Evolutionary conservation across 2,797 vertebrate genomes (phyloP), one percentile per base, ranked within the genome.

Genomic region (Smutsia gigantea): DNA sequence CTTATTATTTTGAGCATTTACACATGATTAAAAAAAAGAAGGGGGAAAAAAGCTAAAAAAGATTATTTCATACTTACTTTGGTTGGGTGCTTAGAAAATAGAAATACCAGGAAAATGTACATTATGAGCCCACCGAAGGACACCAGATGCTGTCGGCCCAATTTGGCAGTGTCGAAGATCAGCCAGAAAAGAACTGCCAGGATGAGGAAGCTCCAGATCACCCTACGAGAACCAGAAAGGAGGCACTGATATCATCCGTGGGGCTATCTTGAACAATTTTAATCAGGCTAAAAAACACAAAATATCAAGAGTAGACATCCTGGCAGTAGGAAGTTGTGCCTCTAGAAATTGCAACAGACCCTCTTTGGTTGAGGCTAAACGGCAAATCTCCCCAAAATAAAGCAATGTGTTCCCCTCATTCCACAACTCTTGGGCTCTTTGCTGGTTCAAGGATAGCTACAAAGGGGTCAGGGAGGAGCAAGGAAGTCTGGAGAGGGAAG

Each of bases 31-130:
- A 46, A 42, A 75, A 23, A 21, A 93, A 57, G 93, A 5, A 11
- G 0, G 18, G 8, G 42, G 59, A 9, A 1, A 1, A 23, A 89
- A 84, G 2, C 1, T 31, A 15, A 74, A 42, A 71, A 37, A 9
- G 1, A 57, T 17, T 4, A 72, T 61, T 86, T 92, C 95, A 78
- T 96, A 98, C 98, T 98, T 98, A 99, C 99, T 98, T 96, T 99
- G 89, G 98, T 98, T 95, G 99, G 99, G 79, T 99, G 97, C 95
- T 99, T 99, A 72, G 99, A 99, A 98, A 99, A 99, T 25, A 99
- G 82, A 97, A 99, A 77, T 97, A 99, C 98, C 94, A 99, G 82
- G 74, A 99, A 55, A 91, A 99, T 53, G 64, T 99, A 98, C 87
- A 99, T 88, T 31, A 99, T 31, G 95, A 99, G 98, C 0, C 99